Percentiles rank a stretch among this genome's conserved stretches.
Conservation (phyloP, 92 coral and sea anemone species). For the Virgularia gustaviana region DNA sequence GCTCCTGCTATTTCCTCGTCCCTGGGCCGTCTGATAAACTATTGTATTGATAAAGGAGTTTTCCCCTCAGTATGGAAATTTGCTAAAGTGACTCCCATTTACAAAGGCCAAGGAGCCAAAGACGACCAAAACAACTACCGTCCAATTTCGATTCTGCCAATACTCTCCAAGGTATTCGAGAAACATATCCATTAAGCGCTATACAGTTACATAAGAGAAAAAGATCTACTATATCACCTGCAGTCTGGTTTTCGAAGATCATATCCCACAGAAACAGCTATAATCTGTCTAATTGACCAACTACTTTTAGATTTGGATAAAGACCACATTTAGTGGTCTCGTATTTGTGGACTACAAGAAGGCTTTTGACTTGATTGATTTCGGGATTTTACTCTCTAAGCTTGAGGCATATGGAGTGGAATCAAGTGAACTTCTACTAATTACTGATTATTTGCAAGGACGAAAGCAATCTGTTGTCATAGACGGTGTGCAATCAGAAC, state of each 20-base stretch:
- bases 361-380: slow-evolving; percentile 49
- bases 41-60: slow-evolving; percentile 36
- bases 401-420: slow-evolving; percentile 38
- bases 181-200: slow-evolving; percentile 30
- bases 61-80: slow-evolving; percentile 50
- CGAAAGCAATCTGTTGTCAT: slow-evolving; percentile 36
- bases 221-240: slow-evolving; percentile 6
- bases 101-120: slow-evolving; percentile 45
- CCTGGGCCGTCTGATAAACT: slow-evolving; percentile 33
- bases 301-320: slow-evolving; percentile 34
- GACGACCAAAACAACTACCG: slow-evolving; percentile 28
- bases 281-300: slow-evolving; percentile 35
- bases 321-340: slow-evolving; percentile 42
- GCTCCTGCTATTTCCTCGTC: slow-evolving; percentile 35
- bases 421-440: slow-evolving; percentile 17
- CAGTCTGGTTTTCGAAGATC: slow-evolving; percentile 33
- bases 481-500: slow-evolving; percentile 24
- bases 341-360: slow-evolving; percentile 26
- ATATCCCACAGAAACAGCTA: slow-evolving; percentile 32
- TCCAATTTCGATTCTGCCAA: slow-evolving; percentile 30
- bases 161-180: slow-evolving; percentile 15
- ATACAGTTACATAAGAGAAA: slow-evolving; percentile 17
- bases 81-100: slow-evolving; percentile 48
- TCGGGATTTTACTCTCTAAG: slow-evolving; percentile 30
- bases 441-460: slow-evolving; percentile 20